Evolutionary conservation across 92 coral and sea anemone genomes (phyloP), one percentile per base, ranked within the genome.

Genomic region (Porites lobata): DNA sequence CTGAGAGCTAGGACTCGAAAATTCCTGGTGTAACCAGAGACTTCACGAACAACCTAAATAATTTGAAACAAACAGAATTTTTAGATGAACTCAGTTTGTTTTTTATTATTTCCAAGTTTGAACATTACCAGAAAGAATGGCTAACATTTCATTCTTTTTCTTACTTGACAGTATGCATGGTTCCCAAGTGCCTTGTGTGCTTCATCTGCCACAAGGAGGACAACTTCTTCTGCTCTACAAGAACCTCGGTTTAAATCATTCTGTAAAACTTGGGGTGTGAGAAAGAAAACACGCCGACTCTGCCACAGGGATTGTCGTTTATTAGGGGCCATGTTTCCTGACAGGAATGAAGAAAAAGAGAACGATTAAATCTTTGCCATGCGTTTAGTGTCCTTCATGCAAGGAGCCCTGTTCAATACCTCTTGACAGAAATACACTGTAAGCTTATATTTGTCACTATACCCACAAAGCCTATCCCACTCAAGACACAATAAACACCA

Each of bases 151-250:
- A 38, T 0, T 38, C 47, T 1, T 14, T 15, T 50, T 29, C 20
- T 18, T 92, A 96, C 99, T 95, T 96, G 99, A 65, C 99, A 95
- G 87, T 96, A 96, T 13, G 99, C 94, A 80, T 96, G 96, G 65
- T 96, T 96, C 50, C 99, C 99, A n/a, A 96, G 96, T 14, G 99
- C 98, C 75, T 96, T 96, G 78, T 96, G 99, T 22, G 99, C 99
- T 70, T 96, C 99, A 74, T 96, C 99, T 75, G 96, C 90, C 81
- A 96, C 99, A 83, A 96, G 91, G 10, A 96, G 86, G 51, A 95
- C 97, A 81, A 96, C 96, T 20, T 93, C 88, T 13, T 95, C 99
- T 14, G 99, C 95, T 56, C 62, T 82, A 87, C 99, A 96, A 1
- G 99, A 92, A 18, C 98, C 98, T 79, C 99, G 91, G 62, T 95